Evolutionary conservation across 2,888 invertebrate genomes (phyloP).

Genomic region (Ophraella communa): DNA sequence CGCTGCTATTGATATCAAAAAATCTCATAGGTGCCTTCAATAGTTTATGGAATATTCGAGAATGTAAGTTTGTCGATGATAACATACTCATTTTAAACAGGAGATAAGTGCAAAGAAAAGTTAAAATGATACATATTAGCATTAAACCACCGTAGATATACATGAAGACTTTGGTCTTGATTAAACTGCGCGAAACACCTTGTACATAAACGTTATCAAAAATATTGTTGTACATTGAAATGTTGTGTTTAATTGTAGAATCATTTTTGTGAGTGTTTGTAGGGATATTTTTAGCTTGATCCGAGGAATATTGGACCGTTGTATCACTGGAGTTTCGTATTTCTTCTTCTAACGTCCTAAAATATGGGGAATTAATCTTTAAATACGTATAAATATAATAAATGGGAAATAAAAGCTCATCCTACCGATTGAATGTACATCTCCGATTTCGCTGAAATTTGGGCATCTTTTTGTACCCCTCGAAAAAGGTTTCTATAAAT

Average conservation of each 20-base stretch:
- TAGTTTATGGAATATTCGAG: slow-evolving; percentile 77
- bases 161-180: neutral
- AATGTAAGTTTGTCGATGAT: slow-evolving; percentile 78
- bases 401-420: too few relatives aligned
- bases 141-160: neutral
- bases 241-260: neutral
- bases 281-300: neutral
- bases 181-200: neutral
- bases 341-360: slow-evolving; percentile 51
- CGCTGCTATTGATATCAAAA: slow-evolving; percentile 84
- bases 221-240: neutral
- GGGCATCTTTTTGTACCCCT: too few relatives aligned
- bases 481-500: too few relatives aligned
- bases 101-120: neutral
- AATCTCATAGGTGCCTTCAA: slow-evolving; percentile 66
- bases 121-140: neutral
- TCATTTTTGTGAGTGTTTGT: neutral
- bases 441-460: too few relatives aligned
- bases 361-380: too few relatives aligned
- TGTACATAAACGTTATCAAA: neutral
- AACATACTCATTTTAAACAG: slow-evolving; percentile 65
- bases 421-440: too few relatives aligned
- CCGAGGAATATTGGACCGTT: slow-evolving; percentile 18
- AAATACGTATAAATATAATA: too few relatives aligned
- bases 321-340: slow-evolving; percentile 31